Percentiles rank a stretch among this genome's conserved stretches.
Conservation (phyloP, 2,888 invertebrate genomes). For the Loripinus fragilis region DNA sequence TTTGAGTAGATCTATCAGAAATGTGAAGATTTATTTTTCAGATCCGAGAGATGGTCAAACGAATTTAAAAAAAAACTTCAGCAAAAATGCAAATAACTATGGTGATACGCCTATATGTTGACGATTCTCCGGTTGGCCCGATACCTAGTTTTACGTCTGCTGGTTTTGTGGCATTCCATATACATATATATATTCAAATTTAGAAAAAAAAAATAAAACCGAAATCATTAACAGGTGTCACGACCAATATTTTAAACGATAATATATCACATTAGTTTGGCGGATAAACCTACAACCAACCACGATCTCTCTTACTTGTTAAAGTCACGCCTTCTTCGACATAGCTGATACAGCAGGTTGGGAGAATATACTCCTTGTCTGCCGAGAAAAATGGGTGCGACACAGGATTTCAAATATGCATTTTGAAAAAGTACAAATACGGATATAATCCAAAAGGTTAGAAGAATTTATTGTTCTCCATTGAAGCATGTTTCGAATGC, state of each 20-base stretch:
- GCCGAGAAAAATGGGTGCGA: slow-evolving; percentile 16
- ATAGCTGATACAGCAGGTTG: slow-evolving; percentile 4
- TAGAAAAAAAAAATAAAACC: neutral
- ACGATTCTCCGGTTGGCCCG: too few species aligned
- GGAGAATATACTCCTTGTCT: slow-evolving; percentile 12
- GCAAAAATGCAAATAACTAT: too few species aligned
- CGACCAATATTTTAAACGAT: slow-evolving; percentile 4
- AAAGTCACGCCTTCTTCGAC: neutral
- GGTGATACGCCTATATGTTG: too few species aligned
- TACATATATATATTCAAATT: too few species aligned
- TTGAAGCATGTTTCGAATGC: neutral
- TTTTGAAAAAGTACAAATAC: neutral
- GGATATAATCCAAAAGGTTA: neutral
- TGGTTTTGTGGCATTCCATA: too few species aligned
- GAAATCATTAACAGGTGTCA: slow-evolving; percentile 11
- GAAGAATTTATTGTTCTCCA: neutral
- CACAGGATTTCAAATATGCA: slow-evolving; percentile 20
- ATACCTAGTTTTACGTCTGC: too few species aligned
- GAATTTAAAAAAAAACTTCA: too few species aligned
- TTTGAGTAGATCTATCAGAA: too few species aligned
- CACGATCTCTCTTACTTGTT: neutral
- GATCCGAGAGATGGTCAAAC: too few species aligned
- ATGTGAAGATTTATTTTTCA: too few species aligned
- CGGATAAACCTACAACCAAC: neutral
- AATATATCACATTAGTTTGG: slow-evolving; percentile 1